phyloP scores from a whole-genome alignment of 2,113 vertebrate species.

The Scortum barcoo region DNA sequence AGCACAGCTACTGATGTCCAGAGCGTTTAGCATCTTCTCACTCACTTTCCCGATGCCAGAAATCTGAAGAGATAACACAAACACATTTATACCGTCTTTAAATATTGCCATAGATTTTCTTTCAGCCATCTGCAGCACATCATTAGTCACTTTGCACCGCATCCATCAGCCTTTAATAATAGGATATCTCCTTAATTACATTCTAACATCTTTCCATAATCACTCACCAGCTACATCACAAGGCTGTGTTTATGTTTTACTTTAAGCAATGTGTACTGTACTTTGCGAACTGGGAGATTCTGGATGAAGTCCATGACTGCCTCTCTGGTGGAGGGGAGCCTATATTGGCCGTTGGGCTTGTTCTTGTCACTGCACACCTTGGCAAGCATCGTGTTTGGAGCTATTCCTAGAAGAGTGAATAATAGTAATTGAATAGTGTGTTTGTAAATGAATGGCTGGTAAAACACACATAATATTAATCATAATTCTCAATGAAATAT shows the following conservation, averaged over 20 bases:
- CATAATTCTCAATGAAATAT: constrained; percentile 25
- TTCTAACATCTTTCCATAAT: neutral
- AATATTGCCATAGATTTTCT: constrained; percentile 1
- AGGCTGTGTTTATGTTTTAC: constrained; percentile 15
- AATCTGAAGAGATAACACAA: constrained; percentile 84
- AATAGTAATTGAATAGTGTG: neutral
- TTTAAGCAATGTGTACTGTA: constrained; percentile 67
- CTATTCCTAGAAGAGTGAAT: constrained; percentile 89
- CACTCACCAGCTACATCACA: neutral
- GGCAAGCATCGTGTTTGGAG: constrained; percentile 95
- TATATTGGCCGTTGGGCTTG: constrained; percentile 96
- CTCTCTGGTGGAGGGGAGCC: constrained; percentile 85
- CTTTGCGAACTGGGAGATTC: constrained; percentile 95
- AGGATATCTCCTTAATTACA: neutral
- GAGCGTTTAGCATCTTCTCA: constrained; percentile 95
- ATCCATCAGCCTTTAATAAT: constrained; percentile 1
- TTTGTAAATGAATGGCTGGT: constrained; percentile 8
- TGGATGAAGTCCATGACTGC: constrained; percentile 93
- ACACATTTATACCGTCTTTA: neutral
- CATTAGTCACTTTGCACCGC: neutral
- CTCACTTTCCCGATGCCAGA: constrained; percentile 97
- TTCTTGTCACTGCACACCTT: constrained; percentile 98
- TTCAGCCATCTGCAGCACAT: constrained; percentile 5
- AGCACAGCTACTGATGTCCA: constrained; percentile 90
- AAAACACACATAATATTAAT: constrained; percentile 11